Base-by-base conservation (phyloP, 2,113 vertebrate species). In the Salvelinus sp. region DNA sequence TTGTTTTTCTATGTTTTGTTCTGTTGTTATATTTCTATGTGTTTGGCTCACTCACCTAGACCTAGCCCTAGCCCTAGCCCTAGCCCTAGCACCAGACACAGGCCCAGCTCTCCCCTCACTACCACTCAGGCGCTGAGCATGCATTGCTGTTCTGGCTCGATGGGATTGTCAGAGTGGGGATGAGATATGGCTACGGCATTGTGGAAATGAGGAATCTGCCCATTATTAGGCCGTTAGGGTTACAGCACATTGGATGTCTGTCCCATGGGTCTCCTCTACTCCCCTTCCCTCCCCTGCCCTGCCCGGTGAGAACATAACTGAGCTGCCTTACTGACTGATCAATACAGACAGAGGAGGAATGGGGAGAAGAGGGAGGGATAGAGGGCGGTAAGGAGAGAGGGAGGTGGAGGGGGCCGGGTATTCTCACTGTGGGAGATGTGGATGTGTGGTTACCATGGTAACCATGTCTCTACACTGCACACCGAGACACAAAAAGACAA, bases 211-310 rank as follows among this genome's bases (percentile, higher is more conserved):
- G 81, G 83, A 84, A 81, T 87, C 82, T 76, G 81, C 72, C 82
- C 72, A 83, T 90, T 86, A 87, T 85, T 79, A 76, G 85, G 86
- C 67, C 69, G 78, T 91, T 90, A 86, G 74, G 79, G 85, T 90
- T 90, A 88, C 80, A 76, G 82, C 88, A 83, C 75, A 78, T 69
- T 68, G 79, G 81, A 79, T 82, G 70, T 14, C 20, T 7, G 76
- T 91, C 91, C 89, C 88, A 66, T 22, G 88, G 87, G 89, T 73
- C 79, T 79, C 54, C 80, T 88, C 78, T 83, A 67, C 83, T 78
- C n/a, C 83, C 66, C 69, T 54, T 0, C 23, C 10, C 16, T 30
- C 27, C 69, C 62, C 10, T 27, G 79, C 82, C 81, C 76, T 75
- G 79, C 62, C 70, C 62, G 2, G 20, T 4, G 12, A 73, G 23